Base-by-base conservation (phyloP, 2,797 vertebrate genomes). In the Microctenopoma lineatum region DNA sequence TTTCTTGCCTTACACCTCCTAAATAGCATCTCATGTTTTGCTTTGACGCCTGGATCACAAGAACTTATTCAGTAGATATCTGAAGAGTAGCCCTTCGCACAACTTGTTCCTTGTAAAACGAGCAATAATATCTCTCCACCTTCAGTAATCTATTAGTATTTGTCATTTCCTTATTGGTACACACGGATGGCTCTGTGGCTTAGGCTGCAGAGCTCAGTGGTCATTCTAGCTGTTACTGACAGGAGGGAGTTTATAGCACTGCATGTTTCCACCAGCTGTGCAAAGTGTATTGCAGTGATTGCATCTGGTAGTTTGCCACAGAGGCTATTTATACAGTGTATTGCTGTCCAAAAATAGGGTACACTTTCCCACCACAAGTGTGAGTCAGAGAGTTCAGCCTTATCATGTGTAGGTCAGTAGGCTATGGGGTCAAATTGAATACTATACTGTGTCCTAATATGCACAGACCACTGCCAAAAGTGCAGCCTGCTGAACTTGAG, bases 191-290 rank as follows among this genome's bases (percentile, higher is more conserved):
- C 29, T 34, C 55, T 32, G 18, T 42, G 59, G 58, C 47, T 59
- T 7, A n/a, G 36, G 29, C 75, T 59, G 63, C 56, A 66, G 48
- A 47, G 51, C 56, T 70, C 41, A 45, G 70, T 62, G 84, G 75
- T 81, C 79, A 79, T 75, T 62, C 55, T 38, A 68, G 73, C 77
- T 66, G 53, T 78, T 70, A 39, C 11, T 62, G 74, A 85, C 70
- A 50, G 51, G 74, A 16, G 42, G 16, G 67, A 34, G 73, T 85
- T 87, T 74, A 85, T 84, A 83, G 84, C 66, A 41, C 60, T 58
- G 68, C 52, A 32, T 66, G 84, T 90, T 91, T 90, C 82, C 83
- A 88, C 79, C 80, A 81, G 81, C 84, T 77, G 75, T 84, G 83
- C 86, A 85, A 71, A 83, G 87, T 73, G 74, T 75, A 83, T 75